Conservation (phyloP, 2,113 vertebrate species). For the Poeciliopsis retropinna region DNA sequence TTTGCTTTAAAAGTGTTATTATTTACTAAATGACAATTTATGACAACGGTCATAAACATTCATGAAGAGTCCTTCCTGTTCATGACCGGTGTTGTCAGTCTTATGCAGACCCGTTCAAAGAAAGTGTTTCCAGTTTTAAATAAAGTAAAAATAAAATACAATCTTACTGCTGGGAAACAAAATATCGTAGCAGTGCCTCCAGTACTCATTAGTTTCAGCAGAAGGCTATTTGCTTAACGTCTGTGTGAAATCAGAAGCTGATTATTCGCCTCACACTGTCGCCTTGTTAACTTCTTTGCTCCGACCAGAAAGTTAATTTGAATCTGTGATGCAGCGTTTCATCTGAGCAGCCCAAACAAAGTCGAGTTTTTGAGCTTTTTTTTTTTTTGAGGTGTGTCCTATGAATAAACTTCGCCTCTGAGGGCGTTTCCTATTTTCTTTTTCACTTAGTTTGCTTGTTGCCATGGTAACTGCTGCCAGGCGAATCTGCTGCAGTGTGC, state of each 20-base stretch:
- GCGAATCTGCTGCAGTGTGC: not conserved
- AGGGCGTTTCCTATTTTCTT: not conserved
- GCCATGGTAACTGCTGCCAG: slow-evolving; percentile 20
- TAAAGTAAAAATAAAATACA: too few species aligned
- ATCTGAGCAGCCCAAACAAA: not conserved
- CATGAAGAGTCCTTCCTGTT: too few species aligned
- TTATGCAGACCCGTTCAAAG: too few species aligned
- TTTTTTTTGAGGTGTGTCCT: not conserved
- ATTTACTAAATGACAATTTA: too few species aligned
- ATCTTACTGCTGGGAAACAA: too few species aligned
- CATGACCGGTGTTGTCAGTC: too few species aligned
- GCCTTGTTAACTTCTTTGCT: not conserved
- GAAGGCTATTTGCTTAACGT: not conserved
- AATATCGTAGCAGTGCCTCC: too few species aligned
- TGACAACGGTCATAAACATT: too few species aligned
- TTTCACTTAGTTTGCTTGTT: slow-evolving; percentile 27
- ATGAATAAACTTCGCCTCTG: not conserved
- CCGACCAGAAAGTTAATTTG: not conserved
- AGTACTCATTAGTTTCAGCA: not conserved
- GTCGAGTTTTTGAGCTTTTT: too few species aligned
- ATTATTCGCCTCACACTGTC: not conserved
- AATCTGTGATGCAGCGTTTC: not conserved
- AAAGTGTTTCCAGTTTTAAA: too few species aligned
- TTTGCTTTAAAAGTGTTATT: too few species aligned
- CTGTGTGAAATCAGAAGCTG: not conserved